phyloP scores from a whole-genome alignment of 2,888 invertebrate genomes.

The Caenorhabditis macrosperma region DNA sequence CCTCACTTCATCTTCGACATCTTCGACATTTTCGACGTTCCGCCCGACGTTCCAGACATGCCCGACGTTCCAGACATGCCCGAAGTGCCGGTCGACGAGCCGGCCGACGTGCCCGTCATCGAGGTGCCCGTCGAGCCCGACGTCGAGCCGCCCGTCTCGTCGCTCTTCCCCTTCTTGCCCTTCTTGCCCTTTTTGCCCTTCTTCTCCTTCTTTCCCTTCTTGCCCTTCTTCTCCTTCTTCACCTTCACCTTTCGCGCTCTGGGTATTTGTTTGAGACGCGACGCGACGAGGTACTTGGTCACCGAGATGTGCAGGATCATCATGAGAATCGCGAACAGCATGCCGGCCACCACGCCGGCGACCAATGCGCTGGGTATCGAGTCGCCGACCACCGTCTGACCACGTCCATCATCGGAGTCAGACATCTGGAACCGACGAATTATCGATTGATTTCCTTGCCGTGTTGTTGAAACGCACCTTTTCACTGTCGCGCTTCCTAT shows the following conservation, averaged over 20 bases:
- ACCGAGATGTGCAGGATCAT: conserved; percentile 37
- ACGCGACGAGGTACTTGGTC: conserved; percentile 29
- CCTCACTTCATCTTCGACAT: too few relatives aligned
- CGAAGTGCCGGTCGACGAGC: background rate
- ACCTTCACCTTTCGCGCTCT: conserved; percentile 60
- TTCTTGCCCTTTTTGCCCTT: conserved; percentile 56
- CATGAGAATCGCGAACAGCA: conserved; percentile 32
- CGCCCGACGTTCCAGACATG: too few relatives aligned
- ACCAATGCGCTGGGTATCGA: conserved; percentile 27
- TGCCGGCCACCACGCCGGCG: conserved; percentile 24
- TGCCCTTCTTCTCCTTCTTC: conserved; percentile 55
- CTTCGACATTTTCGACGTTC: too few relatives aligned
- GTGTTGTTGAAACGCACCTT: background rate
- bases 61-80: too few relatives aligned
- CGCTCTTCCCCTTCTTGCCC: background rate
- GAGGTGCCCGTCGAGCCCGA: background rate
- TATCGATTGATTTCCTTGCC: background rate
- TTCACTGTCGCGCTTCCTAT: background rate
- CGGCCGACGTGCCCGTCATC: background rate
- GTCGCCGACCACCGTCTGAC: conserved; percentile 38
- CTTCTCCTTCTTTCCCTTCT: conserved; percentile 38
- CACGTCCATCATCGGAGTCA: background rate
- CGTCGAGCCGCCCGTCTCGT: background rate
- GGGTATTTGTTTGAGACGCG: conserved; percentile 53
- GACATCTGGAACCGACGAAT: conserved; percentile 21